phyloP scores from a whole-genome alignment of 2,888 invertebrate genomes.

The Formica aserva region DNA sequence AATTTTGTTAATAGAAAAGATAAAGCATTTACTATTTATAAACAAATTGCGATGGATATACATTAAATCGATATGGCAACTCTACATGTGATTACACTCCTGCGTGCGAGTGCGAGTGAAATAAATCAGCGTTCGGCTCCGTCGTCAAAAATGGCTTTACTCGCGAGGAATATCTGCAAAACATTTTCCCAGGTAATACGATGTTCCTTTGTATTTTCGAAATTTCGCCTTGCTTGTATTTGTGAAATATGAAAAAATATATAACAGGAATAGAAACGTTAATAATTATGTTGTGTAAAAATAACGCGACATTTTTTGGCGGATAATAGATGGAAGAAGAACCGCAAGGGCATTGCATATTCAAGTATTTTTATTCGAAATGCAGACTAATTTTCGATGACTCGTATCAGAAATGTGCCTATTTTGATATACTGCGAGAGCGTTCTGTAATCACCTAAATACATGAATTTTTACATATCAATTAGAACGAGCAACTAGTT shows the following conservation, averaged over 20 bases:
- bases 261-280: not conserved
- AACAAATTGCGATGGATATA: not conserved
- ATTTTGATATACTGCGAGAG: not conserved
- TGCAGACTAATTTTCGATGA: not conserved
- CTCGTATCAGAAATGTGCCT: not conserved
- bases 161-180: slow-evolving; percentile 81
- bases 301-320: not conserved
- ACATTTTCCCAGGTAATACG: slow-evolving; percentile 80
- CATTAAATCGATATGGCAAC: not conserved
- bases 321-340: not conserved
- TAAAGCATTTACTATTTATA: not conserved
- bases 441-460: no score
- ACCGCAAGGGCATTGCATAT: slow-evolving; percentile 55
- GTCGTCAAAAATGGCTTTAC: slow-evolving; percentile 81
- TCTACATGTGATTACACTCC: not conserved
- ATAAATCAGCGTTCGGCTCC: slow-evolving; percentile 42
- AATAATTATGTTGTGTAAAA: not conserved
- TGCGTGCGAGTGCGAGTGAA: slow-evolving; percentile 45
- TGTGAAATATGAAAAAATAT: not conserved
- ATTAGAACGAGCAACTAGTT: not conserved
- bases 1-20: not conserved
- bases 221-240: not conserved
- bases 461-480: not conserved
- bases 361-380: slow-evolving; percentile 46
- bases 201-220: not conserved